phyloP scores from a whole-genome alignment of 2,113 vertebrate species.

The Hypanus sabinus region DNA sequence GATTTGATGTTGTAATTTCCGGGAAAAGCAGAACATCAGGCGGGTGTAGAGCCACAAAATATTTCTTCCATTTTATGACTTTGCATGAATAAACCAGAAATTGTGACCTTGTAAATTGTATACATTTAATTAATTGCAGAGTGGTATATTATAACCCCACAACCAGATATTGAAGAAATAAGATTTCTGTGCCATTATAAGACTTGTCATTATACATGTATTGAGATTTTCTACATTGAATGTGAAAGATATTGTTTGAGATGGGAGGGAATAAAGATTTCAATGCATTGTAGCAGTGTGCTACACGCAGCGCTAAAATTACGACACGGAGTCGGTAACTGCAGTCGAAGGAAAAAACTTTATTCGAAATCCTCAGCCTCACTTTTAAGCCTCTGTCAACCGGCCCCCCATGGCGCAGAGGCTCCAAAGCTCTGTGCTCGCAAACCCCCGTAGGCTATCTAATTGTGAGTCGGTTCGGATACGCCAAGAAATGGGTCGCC shows the following conservation, averaged over 20 bases:
- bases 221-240: background rate
- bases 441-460: too few relatives aligned
- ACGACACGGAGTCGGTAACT: too few relatives aligned
- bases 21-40: background rate
- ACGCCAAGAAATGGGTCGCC: too few relatives aligned
- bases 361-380: too few relatives aligned
- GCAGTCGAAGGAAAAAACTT: too few relatives aligned
- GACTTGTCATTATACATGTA: background rate
- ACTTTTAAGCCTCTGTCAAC: too few relatives aligned
- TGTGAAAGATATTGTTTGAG: background rate
- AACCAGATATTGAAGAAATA: background rate
- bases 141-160: background rate
- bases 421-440: too few relatives aligned
- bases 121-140: background rate
- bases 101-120: background rate
- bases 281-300: too few relatives aligned
- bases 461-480: too few relatives aligned
- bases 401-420: too few relatives aligned
- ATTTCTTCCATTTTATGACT: constrained; percentile 2
- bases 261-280: background rate
- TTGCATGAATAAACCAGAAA: background rate
- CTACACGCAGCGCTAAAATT: too few relatives aligned
- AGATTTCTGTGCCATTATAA: background rate
- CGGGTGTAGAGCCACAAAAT: background rate
- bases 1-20: background rate